Base-by-base conservation (phyloP, 2,888 invertebrate genomes). In the Celastrina argiolus region DNA sequence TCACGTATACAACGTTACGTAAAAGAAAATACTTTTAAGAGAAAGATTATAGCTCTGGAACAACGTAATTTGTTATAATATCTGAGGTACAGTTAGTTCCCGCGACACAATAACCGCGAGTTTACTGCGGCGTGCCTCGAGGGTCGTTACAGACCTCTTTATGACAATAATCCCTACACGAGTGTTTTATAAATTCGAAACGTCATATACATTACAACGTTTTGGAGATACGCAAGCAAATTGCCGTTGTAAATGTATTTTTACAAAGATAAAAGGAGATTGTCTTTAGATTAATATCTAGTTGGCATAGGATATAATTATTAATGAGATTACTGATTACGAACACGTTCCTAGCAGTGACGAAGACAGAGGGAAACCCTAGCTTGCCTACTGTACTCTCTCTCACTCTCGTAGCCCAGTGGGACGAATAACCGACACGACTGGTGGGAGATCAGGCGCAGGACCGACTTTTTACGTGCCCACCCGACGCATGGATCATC, bases 81-180 rank as follows among this genome's bases (percentile, higher is more conserved):
- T 22, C 18, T 61, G 61, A 18, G 26, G 36, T 64, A 42, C 28
- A 41, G 41, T 63, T 31, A 16, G 16, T 45, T 64, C 31, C 34
- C 26, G 34, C 76, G 77, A 75, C 75, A 81, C 82, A 83, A 87
- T 87, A 87, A 86, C 84, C 81, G 74, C 72, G 71, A 81, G 74
- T 87, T 88, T 84, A 86, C 73, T 76, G 74, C 75, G 73, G 73
- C 73, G 73, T 66, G 42, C 51, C 68, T 67, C 67, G 18, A 36
- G 68, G 67, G 74, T 75, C 74, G 74, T 81, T 79, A 78, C 77
- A 72, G 72, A 76, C 78, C 80, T 79, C 81, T 87, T 87, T 85
- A 86, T 74, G 81, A 80, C 82, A 78, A 85, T 88, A 85, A 88
- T 87, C 83, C 80, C 80, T 82, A 82, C 77, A 77, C 80, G 77